Percentiles rank a stretch among this genome's conserved stretches.
phyloP scores from a whole-genome alignment of 1,140 invertebrate genomes.

The Vanessa tameamea region DNA sequence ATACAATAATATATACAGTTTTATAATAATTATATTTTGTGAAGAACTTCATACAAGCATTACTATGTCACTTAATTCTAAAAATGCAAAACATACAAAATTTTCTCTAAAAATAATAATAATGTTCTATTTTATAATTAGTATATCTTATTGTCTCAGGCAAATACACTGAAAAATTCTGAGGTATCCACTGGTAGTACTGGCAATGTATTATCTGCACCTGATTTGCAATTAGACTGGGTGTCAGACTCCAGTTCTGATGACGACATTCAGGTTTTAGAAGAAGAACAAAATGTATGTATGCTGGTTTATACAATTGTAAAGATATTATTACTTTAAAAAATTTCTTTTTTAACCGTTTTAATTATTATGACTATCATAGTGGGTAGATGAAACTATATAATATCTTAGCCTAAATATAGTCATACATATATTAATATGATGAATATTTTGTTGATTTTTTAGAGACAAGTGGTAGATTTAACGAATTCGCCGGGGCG shows the following conservation, averaged over 20 bases:
- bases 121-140: neutral
- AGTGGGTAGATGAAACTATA: too few species aligned
- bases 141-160: slow-evolving; percentile 1
- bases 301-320: neutral
- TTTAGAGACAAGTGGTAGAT: slow-evolving; percentile 64
- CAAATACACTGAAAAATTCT: neutral
- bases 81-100: neutral
- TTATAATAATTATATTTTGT: too few species aligned
- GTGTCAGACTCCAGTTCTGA: slow-evolving; percentile 85
- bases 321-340: too few species aligned
- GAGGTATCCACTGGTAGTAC: slow-evolving; percentile 8
- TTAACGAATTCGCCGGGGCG: slow-evolving; percentile 54
- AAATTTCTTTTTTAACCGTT: too few species aligned
- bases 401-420: too few species aligned
- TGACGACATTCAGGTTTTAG: slow-evolving; percentile 82
- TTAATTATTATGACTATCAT: too few species aligned
- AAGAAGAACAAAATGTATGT: slow-evolving; percentile 60
- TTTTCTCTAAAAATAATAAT: neutral
- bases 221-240: slow-evolving; percentile 90
- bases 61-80: neutral
- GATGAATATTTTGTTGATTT: neutral
- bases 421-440: neutral
- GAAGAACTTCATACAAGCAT: too few species aligned
- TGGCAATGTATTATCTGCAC: slow-evolving; percentile 83
- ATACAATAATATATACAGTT: too few species aligned